Percentiles rank a stretch among this genome's conserved stretches.
Conservation (phyloP, 2,113 vertebrate species). For the Cromileptes altivelis region DNA sequence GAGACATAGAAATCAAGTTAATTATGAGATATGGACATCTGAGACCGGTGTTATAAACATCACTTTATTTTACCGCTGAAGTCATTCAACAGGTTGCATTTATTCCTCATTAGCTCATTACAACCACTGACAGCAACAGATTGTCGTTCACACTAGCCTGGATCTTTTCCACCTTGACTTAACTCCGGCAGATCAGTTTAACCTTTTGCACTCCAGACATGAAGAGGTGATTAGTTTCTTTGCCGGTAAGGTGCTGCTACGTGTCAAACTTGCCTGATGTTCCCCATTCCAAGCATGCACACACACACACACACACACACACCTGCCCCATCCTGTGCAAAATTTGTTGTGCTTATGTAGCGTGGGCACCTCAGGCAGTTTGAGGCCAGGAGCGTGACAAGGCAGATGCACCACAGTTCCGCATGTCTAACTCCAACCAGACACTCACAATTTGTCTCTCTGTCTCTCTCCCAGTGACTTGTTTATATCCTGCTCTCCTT, state of each 20-base stretch:
- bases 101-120: conserved; percentile 59
- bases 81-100: conserved; percentile 60
- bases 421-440: conserved; percentile 78
- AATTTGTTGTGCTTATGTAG: conserved; percentile 80
- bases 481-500: conserved; percentile 11
- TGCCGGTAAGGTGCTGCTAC: conserved; percentile 45
- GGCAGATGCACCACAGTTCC: conserved; percentile 69
- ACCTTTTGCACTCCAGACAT: conserved; percentile 63
- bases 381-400: conserved; percentile 73
- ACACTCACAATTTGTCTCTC: conserved; percentile 48
- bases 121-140: conserved; percentile 19
- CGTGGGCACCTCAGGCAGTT: conserved; percentile 61
- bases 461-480: not conserved
- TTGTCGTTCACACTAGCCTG: conserved; percentile 42
- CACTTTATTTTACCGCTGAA: conserved; percentile 39
- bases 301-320: conserved; percentile 35
- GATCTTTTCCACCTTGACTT: conserved; percentile 48
- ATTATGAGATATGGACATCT: conserved; percentile 56
- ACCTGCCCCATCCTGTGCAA: conserved; percentile 43
- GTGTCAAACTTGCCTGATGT: conserved; percentile 61
- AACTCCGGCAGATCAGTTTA: conserved; percentile 63
- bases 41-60: conserved; percentile 49
- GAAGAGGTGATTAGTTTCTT: conserved; percentile 61
- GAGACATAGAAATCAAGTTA: conserved; percentile 33
- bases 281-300: conserved; percentile 48